These are phyloP conservation scores for Beaufortia kweichowensis DNA, from an alignment of 2,113 vertebrate species.

Conservation along the genomic window DNA sequence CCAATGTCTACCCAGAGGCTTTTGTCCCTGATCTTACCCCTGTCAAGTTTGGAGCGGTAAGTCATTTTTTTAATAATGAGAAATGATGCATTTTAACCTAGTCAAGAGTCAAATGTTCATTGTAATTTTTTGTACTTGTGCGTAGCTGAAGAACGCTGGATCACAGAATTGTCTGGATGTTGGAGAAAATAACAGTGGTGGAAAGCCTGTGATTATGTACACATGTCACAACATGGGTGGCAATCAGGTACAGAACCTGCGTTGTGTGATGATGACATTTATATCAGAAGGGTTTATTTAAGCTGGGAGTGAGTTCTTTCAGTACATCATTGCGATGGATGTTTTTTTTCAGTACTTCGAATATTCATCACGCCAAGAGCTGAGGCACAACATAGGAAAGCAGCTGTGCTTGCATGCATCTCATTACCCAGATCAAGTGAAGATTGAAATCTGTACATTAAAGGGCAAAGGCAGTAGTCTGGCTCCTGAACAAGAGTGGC, in stretches of 20 bases:
- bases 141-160: constrained; percentile 83
- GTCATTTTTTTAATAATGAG: constrained; percentile 55
- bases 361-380: constrained; percentile 84
- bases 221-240: constrained; percentile 93
- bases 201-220: constrained; percentile 91
- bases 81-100: background rate
- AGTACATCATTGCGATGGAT: background rate
- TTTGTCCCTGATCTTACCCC: constrained; percentile 88
- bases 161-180: constrained; percentile 84
- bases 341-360: constrained; percentile 85
- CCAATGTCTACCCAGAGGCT: constrained; percentile 89
- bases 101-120: background rate
- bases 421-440: constrained; percentile 51
- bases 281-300: background rate
- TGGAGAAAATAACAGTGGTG: constrained; percentile 85
- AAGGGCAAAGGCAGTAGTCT: constrained; percentile 77
- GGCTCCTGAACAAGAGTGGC: constrained; percentile 82
- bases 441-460: constrained; percentile 78
- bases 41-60: constrained; percentile 83
- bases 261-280: background rate
- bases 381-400: constrained; percentile 91
- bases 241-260: constrained; percentile 83
- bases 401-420: constrained; percentile 85
- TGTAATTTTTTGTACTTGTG: background rate
- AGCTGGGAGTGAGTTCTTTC: background rate